Evolutionary conservation across 2,113 vertebrate species (phyloP).

Genomic region (Perccottus glenii): DNA sequence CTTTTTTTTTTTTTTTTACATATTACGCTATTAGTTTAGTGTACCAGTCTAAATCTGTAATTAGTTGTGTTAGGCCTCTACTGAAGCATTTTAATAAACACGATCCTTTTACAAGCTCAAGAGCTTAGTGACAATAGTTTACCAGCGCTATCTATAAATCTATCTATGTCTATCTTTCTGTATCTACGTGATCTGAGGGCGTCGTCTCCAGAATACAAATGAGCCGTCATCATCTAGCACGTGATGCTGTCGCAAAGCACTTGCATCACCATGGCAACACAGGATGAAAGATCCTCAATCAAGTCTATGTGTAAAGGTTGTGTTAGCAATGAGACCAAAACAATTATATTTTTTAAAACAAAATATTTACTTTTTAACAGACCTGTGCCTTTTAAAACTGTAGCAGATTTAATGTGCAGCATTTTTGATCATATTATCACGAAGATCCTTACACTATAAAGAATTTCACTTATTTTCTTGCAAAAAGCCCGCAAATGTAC

Average conservation of each 20-base stretch:
- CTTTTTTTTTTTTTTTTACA: too few species aligned
- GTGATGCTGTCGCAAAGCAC: conserved; percentile 58
- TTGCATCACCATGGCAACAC: conserved; percentile 60
- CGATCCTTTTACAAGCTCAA: neutral
- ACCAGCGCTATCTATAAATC: neutral
- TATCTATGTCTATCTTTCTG: neutral
- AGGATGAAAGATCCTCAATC: conserved; percentile 47
- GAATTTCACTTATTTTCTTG: too few species aligned
- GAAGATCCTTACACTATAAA: too few species aligned
- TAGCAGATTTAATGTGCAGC: too few species aligned
- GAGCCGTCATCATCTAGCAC: conserved; percentile 34
- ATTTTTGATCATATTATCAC: too few species aligned
- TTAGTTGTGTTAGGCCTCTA: neutral
- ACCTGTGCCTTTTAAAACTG: neutral
- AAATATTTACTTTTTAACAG: too few species aligned
- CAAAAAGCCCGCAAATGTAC: too few species aligned
- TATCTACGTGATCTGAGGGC: conserved; percentile 21
- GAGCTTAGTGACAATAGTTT: neutral
- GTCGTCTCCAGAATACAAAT: conserved; percentile 58
- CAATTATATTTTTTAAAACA: conserved; percentile 5
- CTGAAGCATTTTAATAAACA: neutral
- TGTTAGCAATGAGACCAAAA: conserved; percentile 4
- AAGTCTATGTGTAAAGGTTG: conserved; percentile 29
- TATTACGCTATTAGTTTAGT: too few species aligned
- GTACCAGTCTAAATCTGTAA: too few species aligned